These are phyloP conservation scores for Zoanthus solanderi DNA, from an alignment of 92 coral and sea anemone species.

Conservation along the genomic window DNA sequence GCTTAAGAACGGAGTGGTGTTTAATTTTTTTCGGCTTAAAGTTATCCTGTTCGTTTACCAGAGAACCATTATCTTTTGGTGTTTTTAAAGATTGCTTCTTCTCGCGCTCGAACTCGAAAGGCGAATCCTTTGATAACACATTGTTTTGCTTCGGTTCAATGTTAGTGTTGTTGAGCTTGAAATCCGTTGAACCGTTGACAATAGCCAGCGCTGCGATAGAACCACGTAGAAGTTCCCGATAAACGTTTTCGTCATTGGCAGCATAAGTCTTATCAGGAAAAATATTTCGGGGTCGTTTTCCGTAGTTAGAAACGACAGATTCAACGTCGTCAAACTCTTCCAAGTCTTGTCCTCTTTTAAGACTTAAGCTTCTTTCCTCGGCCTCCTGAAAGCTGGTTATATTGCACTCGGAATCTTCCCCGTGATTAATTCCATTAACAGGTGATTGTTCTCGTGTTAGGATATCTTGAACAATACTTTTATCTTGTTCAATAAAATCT, in stretches of 20 bases:
- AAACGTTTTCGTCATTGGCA: not conserved
- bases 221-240: conserved; percentile 13
- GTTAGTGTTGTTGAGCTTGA: not conserved
- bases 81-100: conserved; percentile 1
- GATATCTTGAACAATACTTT: not conserved
- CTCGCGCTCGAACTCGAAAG: not conserved
- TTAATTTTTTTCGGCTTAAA: not conserved
- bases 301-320: not conserved
- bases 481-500: conserved; percentile 22
- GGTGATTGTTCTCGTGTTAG: not conserved
- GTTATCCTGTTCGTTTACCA: conserved; percentile 11
- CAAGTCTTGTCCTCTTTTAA: not conserved
- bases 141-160: not conserved
- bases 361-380: not conserved
- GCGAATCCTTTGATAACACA: not conserved
- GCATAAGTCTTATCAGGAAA: not conserved
- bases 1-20: not conserved
- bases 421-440: not conserved
- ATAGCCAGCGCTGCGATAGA: conserved; percentile 35
- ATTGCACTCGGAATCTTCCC: not conserved
- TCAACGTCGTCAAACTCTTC: conserved; percentile 33
- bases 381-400: not conserved
- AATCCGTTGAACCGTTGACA: conserved; percentile 23
- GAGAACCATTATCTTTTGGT: conserved; percentile 24
- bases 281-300: not conserved